Percentiles rank a stretch among this genome's conserved stretches.
Conservation (phyloP, 64 coral and sea anemone species). For the Dendrophyllia cribrosa region DNA sequence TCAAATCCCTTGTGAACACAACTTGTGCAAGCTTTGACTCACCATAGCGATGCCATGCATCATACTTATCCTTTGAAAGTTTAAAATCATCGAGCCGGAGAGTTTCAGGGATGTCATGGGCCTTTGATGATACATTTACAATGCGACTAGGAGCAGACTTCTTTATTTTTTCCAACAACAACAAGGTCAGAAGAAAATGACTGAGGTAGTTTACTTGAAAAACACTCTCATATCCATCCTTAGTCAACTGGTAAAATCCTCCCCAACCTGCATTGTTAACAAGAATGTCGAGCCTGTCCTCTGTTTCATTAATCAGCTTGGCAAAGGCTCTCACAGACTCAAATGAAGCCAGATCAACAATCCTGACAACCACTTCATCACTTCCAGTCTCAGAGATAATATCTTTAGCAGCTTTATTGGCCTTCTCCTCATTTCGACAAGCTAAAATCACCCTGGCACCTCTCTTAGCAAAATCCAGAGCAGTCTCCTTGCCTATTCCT, state of each 20-base stretch:
- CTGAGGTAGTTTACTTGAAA: slow-evolving; percentile 85
- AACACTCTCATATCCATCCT: slow-evolving; percentile 75
- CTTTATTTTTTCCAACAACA: slow-evolving; percentile 78
- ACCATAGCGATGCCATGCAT: background rate
- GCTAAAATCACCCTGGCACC: slow-evolving; percentile 91
- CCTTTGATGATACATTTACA: slow-evolving; percentile 75
- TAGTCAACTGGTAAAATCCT: slow-evolving; percentile 13
- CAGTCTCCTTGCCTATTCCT: slow-evolving; percentile 93
- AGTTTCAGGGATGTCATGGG: background rate
- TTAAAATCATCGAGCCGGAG: slow-evolving; percentile 67
- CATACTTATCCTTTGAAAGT: slow-evolving; percentile 25
- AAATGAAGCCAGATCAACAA: slow-evolving; percentile 82
- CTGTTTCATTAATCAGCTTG: slow-evolving; percentile 58
- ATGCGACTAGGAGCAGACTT: slow-evolving; percentile 81
- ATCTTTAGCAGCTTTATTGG: slow-evolving; percentile 66
- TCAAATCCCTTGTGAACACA: slow-evolving; percentile 57
- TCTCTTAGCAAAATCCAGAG: slow-evolving; percentile 76
- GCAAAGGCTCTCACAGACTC: slow-evolving; percentile 86
- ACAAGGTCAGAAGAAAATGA: slow-evolving; percentile 81
- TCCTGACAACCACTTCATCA: slow-evolving; percentile 68
- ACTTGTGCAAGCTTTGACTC: slow-evolving; percentile 41
- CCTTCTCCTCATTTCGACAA: slow-evolving; percentile 75
- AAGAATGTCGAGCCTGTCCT: slow-evolving; percentile 84
- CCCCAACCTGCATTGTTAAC: slow-evolving; percentile 84
- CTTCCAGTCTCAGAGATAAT: slow-evolving; percentile 73